Conservation (phyloP, 1,140 invertebrate genomes). For the Solenopsis invicta region DNA sequence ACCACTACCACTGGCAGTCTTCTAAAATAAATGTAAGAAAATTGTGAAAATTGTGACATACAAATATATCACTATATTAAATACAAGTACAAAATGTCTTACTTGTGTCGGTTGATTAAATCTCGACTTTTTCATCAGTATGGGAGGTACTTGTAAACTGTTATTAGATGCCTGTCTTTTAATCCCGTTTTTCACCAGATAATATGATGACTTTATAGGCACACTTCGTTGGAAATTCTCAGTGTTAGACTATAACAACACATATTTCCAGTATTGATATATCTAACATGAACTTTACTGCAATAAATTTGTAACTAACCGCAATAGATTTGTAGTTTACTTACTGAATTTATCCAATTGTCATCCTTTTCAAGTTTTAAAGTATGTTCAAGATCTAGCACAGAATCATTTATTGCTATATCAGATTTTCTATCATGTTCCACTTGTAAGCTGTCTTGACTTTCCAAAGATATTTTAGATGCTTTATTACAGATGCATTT, state of each 20-base stretch:
- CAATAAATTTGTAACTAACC: constrained; percentile 26
- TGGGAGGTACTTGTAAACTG: constrained; percentile 24
- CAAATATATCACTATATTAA: neutral
- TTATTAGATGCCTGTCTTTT: neutral
- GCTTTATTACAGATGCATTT: no score
- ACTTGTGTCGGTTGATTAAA: constrained; percentile 3
- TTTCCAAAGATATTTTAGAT: neutral
- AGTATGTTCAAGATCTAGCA: neutral
- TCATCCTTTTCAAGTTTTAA: neutral
- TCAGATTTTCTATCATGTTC: neutral
- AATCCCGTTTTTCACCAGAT: constrained; percentile 34
- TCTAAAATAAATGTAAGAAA: constrained; percentile 22
- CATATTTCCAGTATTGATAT: neutral
- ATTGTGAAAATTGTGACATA: neutral
- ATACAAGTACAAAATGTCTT: constrained; percentile 2
- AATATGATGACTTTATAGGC: constrained; percentile 69
- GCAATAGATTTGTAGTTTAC: constrained; percentile 14
- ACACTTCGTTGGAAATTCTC: constrained; percentile 7
- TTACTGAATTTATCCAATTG: neutral
- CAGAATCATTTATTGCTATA: neutral
- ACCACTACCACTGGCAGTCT: neutral
- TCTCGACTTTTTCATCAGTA: constrained; percentile 67
- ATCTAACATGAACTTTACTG: neutral
- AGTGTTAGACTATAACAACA: constrained; percentile 17
- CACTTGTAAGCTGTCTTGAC: neutral